Conservation (phyloP, 1,140 invertebrate species). For the Diabrotica undecimpunctata region DNA sequence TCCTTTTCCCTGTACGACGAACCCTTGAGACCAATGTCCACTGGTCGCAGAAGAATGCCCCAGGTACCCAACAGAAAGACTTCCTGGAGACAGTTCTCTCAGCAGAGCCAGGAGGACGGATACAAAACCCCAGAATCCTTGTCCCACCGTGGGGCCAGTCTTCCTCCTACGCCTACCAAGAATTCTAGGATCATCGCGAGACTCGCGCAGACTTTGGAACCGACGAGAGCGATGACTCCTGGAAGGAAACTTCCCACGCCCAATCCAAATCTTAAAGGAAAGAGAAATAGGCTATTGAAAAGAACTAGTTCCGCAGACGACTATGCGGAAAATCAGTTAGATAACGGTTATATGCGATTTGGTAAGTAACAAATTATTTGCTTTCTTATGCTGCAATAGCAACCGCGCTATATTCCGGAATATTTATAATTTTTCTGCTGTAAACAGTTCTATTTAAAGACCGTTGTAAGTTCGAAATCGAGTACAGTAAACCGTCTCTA, state of each 20-base stretch:
- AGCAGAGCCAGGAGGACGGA: conserved; percentile 36
- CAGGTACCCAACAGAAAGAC: conserved; percentile 44
- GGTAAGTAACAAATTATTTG: not conserved
- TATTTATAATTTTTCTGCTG: no score
- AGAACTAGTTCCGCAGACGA: conserved; percentile 44
- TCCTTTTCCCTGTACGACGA: conserved; percentile 25
- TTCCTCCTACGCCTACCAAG: conserved; percentile 46
- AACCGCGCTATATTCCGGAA: no score
- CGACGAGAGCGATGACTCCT: conserved; percentile 54
- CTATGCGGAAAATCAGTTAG: conserved; percentile 40
- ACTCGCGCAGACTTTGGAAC: conserved; percentile 41
- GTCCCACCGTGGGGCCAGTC: conserved; percentile 42
- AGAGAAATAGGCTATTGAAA: conserved; percentile 40
- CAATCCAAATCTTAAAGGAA: conserved; percentile 38
- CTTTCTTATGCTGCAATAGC: no score
- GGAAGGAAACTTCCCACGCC: conserved; percentile 54
- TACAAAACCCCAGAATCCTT: conserved; percentile 35
- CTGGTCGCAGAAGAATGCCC: conserved; percentile 40
- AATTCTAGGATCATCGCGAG: conserved; percentile 41
- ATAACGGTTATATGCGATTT: conserved; percentile 37
- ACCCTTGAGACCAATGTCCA: conserved; percentile 29
- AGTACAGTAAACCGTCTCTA: no score
- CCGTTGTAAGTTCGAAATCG: no score
- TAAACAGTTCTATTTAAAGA: no score
- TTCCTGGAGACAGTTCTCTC: conserved; percentile 42